phyloP scores from a whole-genome alignment of 1,140 invertebrate genomes.

The Neuroterus valhalla region DNA sequence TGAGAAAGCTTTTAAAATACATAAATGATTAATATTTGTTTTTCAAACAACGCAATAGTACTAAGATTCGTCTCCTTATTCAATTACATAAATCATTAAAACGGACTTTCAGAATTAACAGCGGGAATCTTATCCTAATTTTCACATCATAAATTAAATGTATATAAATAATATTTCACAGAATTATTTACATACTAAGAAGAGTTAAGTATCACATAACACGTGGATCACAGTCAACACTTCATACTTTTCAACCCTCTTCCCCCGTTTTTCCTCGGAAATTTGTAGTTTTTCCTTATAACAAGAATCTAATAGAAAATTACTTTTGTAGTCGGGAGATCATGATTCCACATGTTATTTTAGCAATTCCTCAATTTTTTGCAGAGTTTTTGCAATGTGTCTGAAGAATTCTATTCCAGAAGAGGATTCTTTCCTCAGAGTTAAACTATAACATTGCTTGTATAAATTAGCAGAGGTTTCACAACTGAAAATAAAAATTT shows the following conservation, averaged over 20 bases:
- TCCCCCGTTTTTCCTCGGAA: conserved; percentile 33
- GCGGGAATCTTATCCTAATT: neutral
- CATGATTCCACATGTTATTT: conserved; percentile 24
- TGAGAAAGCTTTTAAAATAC: too few species aligned
- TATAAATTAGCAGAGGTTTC: conserved; percentile 60
- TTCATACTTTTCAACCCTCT: neutral
- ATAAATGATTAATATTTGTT: too few species aligned
- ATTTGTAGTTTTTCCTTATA: conserved; percentile 8
- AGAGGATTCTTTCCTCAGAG: conserved; percentile 57
- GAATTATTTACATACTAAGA: neutral
- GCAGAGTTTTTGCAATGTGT: conserved; percentile 57
- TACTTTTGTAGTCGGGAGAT: neutral
- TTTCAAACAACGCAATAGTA: too few species aligned
- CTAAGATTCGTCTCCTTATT: conserved; percentile 11
- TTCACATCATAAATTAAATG: conserved; percentile 15
- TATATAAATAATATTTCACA: conserved; percentile 20
- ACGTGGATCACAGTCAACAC: conserved; percentile 9
- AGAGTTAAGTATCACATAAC: neutral
- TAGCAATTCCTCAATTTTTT: conserved; percentile 51
- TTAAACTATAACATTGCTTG: conserved; percentile 66
- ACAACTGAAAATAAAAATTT: conserved; percentile 51
- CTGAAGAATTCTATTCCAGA: conserved; percentile 55
- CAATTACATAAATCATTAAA: neutral
- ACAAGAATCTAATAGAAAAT: conserved; percentile 33
- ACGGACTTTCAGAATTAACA: conserved; percentile 1